phyloP scores from a whole-genome alignment of 2,888 invertebrate genomes.

The Encarsia formosa region DNA sequence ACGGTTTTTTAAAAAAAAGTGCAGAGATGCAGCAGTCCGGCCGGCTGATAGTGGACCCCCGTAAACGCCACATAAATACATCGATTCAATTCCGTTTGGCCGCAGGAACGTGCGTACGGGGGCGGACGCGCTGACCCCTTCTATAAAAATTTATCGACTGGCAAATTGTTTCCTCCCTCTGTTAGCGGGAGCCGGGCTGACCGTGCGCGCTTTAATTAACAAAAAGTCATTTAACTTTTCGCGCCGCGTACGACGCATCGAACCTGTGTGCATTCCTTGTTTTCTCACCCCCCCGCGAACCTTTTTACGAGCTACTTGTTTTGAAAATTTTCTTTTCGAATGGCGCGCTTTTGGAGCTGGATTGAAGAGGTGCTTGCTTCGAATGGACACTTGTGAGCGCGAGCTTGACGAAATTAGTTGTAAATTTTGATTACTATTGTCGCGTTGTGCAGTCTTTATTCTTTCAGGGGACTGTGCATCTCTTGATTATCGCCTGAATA shows the following conservation, averaged over 20 bases:
- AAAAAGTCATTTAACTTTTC: slow-evolving; percentile 52
- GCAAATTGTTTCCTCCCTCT: slow-evolving; percentile 50
- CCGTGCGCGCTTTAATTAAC: slow-evolving; percentile 52
- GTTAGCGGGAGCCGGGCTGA: slow-evolving; percentile 13
- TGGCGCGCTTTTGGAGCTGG: too few relatives aligned
- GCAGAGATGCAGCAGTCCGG: slow-evolving; percentile 31
- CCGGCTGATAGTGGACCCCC: slow-evolving; percentile 44
- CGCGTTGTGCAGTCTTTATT: too few relatives aligned
- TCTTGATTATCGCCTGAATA: too few relatives aligned
- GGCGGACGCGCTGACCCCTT: too few relatives aligned
- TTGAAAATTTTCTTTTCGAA: too few relatives aligned
- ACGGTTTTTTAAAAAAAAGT: too few relatives aligned
- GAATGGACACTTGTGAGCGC: too few relatives aligned
- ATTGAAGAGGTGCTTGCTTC: too few relatives aligned
- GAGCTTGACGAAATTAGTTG: too few relatives aligned
- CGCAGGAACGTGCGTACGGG: slow-evolving; percentile 33
- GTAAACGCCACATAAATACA: slow-evolving; percentile 52
- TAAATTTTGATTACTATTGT: too few relatives aligned
- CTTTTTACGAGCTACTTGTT: slow-evolving; percentile 24
- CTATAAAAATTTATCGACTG: slow-evolving; percentile 52
- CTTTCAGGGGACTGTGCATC: too few relatives aligned
- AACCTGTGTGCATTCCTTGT: slow-evolving; percentile 12
- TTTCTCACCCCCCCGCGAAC: slow-evolving; percentile 17
- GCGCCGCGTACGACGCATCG: slow-evolving; percentile 32
- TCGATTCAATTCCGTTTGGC: slow-evolving; percentile 52